phyloP scores from a whole-genome alignment of 1,140 invertebrate species.

The Drosophila micromelanica region DNA sequence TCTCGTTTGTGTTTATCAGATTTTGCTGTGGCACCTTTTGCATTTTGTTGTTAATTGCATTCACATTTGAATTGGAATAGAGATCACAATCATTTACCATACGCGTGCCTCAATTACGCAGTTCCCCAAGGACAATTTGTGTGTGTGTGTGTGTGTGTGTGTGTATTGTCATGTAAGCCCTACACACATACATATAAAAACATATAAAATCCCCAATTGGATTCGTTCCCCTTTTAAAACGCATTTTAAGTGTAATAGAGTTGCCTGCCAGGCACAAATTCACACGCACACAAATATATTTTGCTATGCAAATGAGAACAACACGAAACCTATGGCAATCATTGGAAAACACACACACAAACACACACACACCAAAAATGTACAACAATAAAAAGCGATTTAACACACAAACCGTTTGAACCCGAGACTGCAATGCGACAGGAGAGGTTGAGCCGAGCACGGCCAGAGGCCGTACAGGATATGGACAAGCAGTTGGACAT shows the following conservation, averaged over 20 bases:
- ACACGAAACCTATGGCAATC: constrained; percentile 66
- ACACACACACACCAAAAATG: constrained; percentile 50
- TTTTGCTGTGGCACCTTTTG: constrained; percentile 12
- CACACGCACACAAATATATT: constrained; percentile 35
- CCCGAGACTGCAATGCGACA: constrained; percentile 76
- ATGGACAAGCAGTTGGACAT: constrained; percentile 33
- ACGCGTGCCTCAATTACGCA: constrained; percentile 73
- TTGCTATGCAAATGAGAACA: constrained; percentile 63
- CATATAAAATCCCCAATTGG: constrained; percentile 32
- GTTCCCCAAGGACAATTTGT: constrained; percentile 50
- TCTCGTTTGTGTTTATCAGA: constrained; percentile 12
- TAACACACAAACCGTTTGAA: constrained; percentile 73
- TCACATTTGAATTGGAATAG: constrained; percentile 26
- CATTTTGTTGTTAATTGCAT: constrained; percentile 44
- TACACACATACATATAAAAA: background rate
- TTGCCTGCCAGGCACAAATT: constrained; percentile 64
- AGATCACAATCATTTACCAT: constrained; percentile 72
- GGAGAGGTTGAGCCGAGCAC: constrained; percentile 23
- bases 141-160: constrained; percentile 5
- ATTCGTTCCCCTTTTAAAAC: constrained; percentile 62
- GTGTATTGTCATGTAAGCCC: constrained; percentile 8
- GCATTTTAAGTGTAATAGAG: constrained; percentile 80
- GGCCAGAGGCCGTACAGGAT: constrained; percentile 26
- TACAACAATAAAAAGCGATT: constrained; percentile 79
- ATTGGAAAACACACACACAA: constrained; percentile 44